Percentiles rank a stretch among this genome's conserved stretches.
phyloP scores from a whole-genome alignment of 2,797 vertebrate species.

The Phoebastria nigripes region DNA sequence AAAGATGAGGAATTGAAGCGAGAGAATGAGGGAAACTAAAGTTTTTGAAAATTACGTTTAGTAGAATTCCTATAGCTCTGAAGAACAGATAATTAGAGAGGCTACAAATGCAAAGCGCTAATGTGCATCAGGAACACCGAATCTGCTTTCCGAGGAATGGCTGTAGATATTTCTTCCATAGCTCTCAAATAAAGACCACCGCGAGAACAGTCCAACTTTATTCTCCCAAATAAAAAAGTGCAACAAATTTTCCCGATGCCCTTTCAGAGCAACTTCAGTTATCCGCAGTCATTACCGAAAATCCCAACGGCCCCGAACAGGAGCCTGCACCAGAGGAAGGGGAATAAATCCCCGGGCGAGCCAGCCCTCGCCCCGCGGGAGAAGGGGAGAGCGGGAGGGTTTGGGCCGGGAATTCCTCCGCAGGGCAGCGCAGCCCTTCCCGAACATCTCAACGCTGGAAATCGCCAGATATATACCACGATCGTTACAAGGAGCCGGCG shows the following conservation, averaged over 20 bases:
- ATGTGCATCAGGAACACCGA: fast-evolving
- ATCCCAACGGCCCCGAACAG: fast-evolving
- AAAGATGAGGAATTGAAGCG: fast-evolving
- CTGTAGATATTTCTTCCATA: neutral
- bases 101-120: neutral
- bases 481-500: neutral
- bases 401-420: neutral
- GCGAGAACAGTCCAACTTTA: neutral
- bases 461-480: neutral
- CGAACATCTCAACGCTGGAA: neutral
- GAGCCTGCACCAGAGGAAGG: neutral
- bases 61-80: neutral
- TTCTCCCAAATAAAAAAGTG: neutral
- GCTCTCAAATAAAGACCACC: neutral
- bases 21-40: neutral
- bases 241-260: constrained; percentile 26
- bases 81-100: neutral
- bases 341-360: fast-evolving
- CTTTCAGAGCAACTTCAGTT: constrained; percentile 20
- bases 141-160: fast-evolving
- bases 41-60: fast-evolving
- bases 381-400: neutral
- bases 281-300: neutral
- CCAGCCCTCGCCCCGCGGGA: neutral
- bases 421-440: neutral